Conservation (phyloP, 1,140 invertebrate genomes). For the Temnothorax longispinosus region DNA sequence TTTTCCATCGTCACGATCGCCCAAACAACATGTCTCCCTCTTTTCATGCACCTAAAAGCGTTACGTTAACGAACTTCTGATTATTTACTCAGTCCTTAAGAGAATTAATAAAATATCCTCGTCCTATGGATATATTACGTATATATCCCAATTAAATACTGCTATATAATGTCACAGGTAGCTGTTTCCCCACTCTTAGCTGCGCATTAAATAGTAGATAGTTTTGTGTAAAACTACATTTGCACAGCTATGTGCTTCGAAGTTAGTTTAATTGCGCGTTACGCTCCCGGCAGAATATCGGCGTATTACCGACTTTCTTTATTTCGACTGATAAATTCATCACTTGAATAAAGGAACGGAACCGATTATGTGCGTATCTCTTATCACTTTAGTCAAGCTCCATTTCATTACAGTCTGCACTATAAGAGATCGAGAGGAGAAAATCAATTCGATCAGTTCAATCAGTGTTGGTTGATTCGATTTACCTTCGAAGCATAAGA, state of each 20-base stretch:
- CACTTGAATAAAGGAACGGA: background rate
- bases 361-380: constrained; percentile 27
- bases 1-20: background rate
- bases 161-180: constrained; percentile 82
- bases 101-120: constrained; percentile 80
- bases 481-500: constrained; percentile 7
- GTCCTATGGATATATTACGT: constrained; percentile 72
- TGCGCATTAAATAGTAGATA: constrained; percentile 1
- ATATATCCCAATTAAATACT: constrained; percentile 80
- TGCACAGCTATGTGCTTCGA: constrained; percentile 28
- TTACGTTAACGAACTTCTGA: constrained; percentile 32
- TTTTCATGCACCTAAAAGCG: constrained; percentile 43
- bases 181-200: constrained; percentile 73
- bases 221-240: background rate
- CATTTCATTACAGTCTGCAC: constrained; percentile 15
- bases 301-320: background rate
- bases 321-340: constrained; percentile 18
- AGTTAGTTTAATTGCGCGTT: constrained; percentile 7
- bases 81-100: constrained; percentile 69
- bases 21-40: constrained; percentile 11
- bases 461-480: background rate
- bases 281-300: constrained; percentile 1
- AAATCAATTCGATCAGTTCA: constrained; percentile 3
- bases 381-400: constrained; percentile 9
- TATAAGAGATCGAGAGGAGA: constrained; percentile 11